phyloP scores from a whole-genome alignment of 2,888 invertebrate species.

The Dasysyrphus albostriatus region DNA sequence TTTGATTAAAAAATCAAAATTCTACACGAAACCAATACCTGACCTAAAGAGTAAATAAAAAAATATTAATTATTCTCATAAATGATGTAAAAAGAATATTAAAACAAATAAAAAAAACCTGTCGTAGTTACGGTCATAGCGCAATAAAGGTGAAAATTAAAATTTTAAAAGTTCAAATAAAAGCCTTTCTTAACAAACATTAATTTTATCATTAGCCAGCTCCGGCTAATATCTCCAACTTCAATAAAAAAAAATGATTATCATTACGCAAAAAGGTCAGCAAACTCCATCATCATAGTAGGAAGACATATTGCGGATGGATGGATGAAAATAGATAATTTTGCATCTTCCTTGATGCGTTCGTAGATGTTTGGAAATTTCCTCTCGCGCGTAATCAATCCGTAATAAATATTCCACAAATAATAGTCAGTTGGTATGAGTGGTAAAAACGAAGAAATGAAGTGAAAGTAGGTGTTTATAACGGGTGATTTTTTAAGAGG shows the following conservation, averaged over 20 bases:
- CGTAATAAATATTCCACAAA: background rate
- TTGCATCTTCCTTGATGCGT: conserved; percentile 37
- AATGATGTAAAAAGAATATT: background rate
- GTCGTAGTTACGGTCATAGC: background rate
- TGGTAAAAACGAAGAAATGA: background rate
- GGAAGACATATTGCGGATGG: conserved; percentile 8
- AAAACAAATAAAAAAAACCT: background rate
- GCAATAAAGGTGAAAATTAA: conserved; percentile 2
- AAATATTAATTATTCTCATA: background rate
- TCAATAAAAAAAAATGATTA: conserved; percentile 5
- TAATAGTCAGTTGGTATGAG: background rate
- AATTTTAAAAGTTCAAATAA: conserved; percentile 1
- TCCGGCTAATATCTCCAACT: background rate
- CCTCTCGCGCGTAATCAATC: conserved; percentile 10
- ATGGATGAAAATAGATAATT: background rate
- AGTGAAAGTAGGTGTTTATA: conserved; percentile 18
- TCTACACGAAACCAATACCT: background rate
- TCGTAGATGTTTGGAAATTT: conserved; percentile 7
- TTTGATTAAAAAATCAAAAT: no score
- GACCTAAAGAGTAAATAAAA: background rate
- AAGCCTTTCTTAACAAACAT: conserved; percentile 4
- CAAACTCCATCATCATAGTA: conserved; percentile 9
- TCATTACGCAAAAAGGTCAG: conserved; percentile 23
- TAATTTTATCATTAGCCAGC: conserved; percentile 20
- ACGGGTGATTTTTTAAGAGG: no score